Evolutionary conservation across 2,113 vertebrate species (phyloP), one percentile per base, ranked within the genome.

Genomic region (Pavo muticus): DNA sequence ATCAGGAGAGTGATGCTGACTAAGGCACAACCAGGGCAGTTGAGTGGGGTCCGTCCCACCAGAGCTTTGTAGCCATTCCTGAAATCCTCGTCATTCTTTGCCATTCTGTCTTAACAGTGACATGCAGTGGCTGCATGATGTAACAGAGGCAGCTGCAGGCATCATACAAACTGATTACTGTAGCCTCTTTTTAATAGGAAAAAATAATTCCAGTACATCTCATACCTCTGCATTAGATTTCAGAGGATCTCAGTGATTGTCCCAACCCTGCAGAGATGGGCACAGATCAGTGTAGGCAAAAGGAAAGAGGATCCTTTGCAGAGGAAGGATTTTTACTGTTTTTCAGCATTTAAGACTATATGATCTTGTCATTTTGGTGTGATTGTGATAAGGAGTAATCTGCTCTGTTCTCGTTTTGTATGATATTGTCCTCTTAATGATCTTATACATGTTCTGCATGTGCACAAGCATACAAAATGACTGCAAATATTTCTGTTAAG

Each of bases 61-160:
- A 4, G 15, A 45, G 18, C 5, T 80, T n/a, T 23, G 37, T 6
- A 54, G 37, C 35, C 14, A 76, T 90, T 37, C 75, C 64, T 77
- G 32, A 83, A 85, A 39, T 30, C 42, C 60, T 10, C 25, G 35
- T 30, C 82, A 10, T 8, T 56, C 56, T 8, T 1, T 71, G 56
- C 61, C 76, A 11, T 56, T 74, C 69, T 81, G 72, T 71, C 94
- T 25, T 71, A 87, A 77, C 64, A 90, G 92, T 85, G 96, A 69
- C 93, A 72, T 94, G 91, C 9, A 37, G 91, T 92, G 94, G 94
- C 93, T 91, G 84, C 82, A 70, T 0, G 29, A 56, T 71, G 93
- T 57, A 78, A 68, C 67, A 91, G 84, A 94, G 65, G 61, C 77
- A 78, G 91, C 16, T 59, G 74, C 60, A 77, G 79, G 21, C 42